phyloP scores from a whole-genome alignment of 2,797 vertebrate species.

The Cephalopachus bancanus region DNA sequence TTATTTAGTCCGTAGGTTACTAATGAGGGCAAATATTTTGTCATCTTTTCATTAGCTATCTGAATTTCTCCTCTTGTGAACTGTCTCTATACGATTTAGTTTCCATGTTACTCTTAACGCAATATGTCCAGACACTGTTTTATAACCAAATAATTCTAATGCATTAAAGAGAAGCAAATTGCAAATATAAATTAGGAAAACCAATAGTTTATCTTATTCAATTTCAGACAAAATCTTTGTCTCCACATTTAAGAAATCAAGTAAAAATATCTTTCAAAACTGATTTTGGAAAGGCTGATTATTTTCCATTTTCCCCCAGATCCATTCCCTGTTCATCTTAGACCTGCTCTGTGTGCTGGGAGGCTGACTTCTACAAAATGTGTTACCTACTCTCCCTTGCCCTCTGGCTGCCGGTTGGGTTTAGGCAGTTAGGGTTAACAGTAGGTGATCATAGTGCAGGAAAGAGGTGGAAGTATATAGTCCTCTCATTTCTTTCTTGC shows the following conservation, averaged over 20 bases:
- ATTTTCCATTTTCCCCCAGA: not conserved
- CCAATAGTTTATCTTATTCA: not conserved
- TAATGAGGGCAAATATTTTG: not conserved
- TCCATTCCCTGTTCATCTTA: not conserved
- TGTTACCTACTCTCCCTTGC: too few relatives aligned
- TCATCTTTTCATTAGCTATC: not conserved
- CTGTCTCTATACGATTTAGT: not conserved
- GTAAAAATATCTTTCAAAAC: not conserved
- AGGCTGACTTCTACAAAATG: not conserved
- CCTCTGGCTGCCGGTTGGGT: not conserved
- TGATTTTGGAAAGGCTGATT: not conserved
- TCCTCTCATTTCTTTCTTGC: not conserved
- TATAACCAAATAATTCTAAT: not conserved
- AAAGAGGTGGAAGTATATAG: not conserved
- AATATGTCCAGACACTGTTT: not conserved
- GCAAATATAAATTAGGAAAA: slow-evolving; percentile 4
- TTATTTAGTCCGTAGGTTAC: not conserved
- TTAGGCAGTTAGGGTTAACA: not conserved
- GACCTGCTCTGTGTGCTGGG: not conserved
- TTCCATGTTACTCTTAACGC: not conserved
- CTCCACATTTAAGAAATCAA: slow-evolving; percentile 38
- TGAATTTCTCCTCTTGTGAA: not conserved
- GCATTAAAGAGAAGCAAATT: not conserved
- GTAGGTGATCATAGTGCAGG: not conserved
- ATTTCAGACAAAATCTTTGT: slow-evolving; percentile 22